Evolutionary conservation across 2,888 invertebrate genomes (phyloP).

Genomic region (Steromphala cineraria): DNA sequence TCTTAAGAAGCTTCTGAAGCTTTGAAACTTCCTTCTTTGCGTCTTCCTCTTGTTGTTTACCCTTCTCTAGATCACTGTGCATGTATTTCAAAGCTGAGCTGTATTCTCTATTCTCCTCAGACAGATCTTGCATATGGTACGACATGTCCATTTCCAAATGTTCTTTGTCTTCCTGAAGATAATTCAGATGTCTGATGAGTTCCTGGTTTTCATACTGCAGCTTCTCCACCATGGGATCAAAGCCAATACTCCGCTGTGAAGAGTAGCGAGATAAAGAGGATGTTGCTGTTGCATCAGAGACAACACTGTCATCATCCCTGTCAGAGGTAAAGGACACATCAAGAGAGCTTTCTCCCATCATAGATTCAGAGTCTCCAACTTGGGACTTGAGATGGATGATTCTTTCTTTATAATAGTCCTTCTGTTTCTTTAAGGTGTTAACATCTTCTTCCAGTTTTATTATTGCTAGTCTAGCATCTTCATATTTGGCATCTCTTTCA

Average conservation of each 20-base stretch:
- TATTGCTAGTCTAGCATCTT: background rate
- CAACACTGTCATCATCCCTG: background rate
- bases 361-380: background rate
- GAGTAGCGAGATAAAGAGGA: background rate
- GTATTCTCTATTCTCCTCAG: background rate
- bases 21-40: slow-evolving; percentile 22
- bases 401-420: background rate
- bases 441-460: background rate
- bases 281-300: background rate
- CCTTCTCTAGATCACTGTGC: background rate
- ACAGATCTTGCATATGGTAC: background rate
- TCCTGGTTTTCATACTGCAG: slow-evolving; percentile 10
- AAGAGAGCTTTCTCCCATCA: background rate
- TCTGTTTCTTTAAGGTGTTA: background rate
- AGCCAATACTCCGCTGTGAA: slow-evolving; percentile 7
- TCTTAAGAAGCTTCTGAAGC: slow-evolving; percentile 50
- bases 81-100: background rate
- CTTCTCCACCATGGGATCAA: background rate
- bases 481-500: slow-evolving; percentile 11
- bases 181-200: background rate
- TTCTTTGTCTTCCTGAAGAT: background rate
- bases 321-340: background rate
- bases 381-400: background rate
- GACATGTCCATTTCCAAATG: background rate
- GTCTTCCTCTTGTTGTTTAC: background rate